These are phyloP conservation scores for Temnothorax rugatulus DNA, from an alignment of 2,888 invertebrate genomes.

Conservation along the genomic window DNA sequence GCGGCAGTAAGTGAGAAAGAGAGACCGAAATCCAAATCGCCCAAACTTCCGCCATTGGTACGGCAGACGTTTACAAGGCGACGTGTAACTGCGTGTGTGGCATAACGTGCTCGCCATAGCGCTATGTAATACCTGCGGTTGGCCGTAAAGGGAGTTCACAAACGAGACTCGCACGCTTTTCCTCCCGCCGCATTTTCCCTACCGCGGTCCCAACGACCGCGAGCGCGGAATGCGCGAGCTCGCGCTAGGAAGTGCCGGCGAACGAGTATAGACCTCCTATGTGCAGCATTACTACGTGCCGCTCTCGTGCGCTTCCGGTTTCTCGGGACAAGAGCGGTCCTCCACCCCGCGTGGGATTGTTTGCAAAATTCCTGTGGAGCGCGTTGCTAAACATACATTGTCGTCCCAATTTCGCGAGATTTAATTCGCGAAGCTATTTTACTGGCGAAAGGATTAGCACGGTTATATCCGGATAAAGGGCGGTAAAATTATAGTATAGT, in stretches of 20 bases:
- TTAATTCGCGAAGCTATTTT: conserved; percentile 13
- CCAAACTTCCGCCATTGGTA: conserved; percentile 47
- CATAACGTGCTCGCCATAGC: conserved; percentile 63
- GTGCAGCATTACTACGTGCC: conserved; percentile 10
- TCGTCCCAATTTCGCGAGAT: conserved; percentile 1
- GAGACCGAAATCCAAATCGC: conserved; percentile 56
- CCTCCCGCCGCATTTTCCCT: conserved; percentile 56
- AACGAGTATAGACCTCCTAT: conserved; percentile 55
- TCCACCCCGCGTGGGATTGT: conserved; percentile 4
- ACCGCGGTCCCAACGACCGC: conserved; percentile 44
- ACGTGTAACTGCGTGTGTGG: conserved; percentile 70
- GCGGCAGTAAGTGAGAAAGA: background rate
- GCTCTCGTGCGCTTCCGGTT: conserved; percentile 27
- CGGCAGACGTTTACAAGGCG: conserved; percentile 58
- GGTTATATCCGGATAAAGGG: background rate
- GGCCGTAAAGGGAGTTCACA: conserved; percentile 73
- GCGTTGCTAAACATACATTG: background rate
- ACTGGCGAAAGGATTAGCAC: background rate
- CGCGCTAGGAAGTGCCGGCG: conserved; percentile 55
- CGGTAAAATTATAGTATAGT: background rate
- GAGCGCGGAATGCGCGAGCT: conserved; percentile 59
- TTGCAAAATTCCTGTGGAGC: conserved; percentile 22
- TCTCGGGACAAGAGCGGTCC: background rate
- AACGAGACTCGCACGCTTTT: conserved; percentile 71
- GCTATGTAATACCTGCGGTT: conserved; percentile 69